phyloP scores from a whole-genome alignment of 2,888 invertebrate genomes.

The Augochlorella aurata region DNA sequence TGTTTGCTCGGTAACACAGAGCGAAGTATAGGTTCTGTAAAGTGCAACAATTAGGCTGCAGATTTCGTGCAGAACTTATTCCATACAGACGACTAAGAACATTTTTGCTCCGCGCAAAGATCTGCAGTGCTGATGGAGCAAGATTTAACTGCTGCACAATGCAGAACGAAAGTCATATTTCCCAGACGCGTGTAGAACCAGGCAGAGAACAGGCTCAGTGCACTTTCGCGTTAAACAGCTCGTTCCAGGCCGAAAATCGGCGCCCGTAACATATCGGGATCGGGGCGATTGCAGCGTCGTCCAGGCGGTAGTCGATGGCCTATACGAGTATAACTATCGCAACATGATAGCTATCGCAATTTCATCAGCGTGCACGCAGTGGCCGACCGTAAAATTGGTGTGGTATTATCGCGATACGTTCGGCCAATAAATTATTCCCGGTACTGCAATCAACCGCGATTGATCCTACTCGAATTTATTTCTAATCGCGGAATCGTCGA shows the following conservation, averaged over 20 bases:
- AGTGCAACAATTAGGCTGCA: too few species aligned
- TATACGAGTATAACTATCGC: not conserved
- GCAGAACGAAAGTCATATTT: not conserved
- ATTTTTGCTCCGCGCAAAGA: too few species aligned
- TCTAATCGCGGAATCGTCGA: conserved; percentile 33
- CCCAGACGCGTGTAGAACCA: not conserved
- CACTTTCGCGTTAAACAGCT: not conserved
- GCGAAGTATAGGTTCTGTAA: too few species aligned
- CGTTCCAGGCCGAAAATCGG: not conserved
- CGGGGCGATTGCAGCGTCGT: conserved; percentile 11
- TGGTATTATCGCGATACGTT: conserved; percentile 16
- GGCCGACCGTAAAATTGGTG: conserved; percentile 29
- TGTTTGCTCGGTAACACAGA: too few species aligned
- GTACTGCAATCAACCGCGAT: conserved; percentile 14
- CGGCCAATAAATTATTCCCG: conserved; percentile 39
- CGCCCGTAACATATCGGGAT: not conserved
- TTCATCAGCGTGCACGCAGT: conserved; percentile 34
- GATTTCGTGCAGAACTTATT: too few species aligned
- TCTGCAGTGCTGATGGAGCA: not conserved
- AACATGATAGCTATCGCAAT: conserved; percentile 44
- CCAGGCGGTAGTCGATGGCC: conserved; percentile 3
- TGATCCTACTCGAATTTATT: conserved; percentile 34
- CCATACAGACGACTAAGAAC: too few species aligned
- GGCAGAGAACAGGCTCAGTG: not conserved
- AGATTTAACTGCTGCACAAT: not conserved